A percentile compares a stretch with the other conserved stretches of the same genome.
Evolutionary conservation across 1,140 invertebrate species (phyloP).

Genomic region (Luehdorfia chinensis): DNA sequence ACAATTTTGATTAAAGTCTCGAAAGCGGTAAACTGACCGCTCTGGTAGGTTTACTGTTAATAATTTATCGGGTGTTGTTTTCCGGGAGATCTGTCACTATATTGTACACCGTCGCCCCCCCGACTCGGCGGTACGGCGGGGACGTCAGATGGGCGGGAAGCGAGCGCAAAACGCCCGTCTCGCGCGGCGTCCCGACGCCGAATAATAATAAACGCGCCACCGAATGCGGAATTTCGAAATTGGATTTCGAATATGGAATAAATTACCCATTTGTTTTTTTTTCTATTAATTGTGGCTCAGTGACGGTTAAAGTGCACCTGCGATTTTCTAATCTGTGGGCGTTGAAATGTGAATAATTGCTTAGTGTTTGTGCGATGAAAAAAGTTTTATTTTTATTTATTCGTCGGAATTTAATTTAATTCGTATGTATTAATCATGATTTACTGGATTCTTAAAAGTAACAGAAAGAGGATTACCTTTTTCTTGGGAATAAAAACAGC

Average conservation of each 20-base stretch:
- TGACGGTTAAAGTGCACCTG: slow-evolving; percentile 1
- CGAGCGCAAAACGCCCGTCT: slow-evolving; percentile 40
- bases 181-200: slow-evolving; percentile 7
- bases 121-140: slow-evolving; percentile 25
- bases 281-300: slow-evolving; percentile 11
- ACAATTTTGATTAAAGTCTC: no score
- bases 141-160: slow-evolving; percentile 51
- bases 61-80: not conserved
- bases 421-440: no score
- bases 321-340: slow-evolving; percentile 9
- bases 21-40: no score
- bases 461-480: no score
- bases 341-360: slow-evolving; percentile 13
- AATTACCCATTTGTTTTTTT: slow-evolving; percentile 8
- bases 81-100: not conserved
- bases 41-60: no score
- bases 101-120: slow-evolving; percentile 20
- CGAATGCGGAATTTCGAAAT: slow-evolving; percentile 13
- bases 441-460: no score
- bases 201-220: not conserved
- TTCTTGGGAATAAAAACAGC: no score
- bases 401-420: not conserved
- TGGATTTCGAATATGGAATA: slow-evolving; percentile 13
- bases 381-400: slow-evolving; percentile 4
- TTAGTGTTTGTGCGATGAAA: slow-evolving; percentile 3